Evolutionary conservation across 2,113 vertebrate genomes (phyloP).

Genomic region (Chunga burmeisteri): DNA sequence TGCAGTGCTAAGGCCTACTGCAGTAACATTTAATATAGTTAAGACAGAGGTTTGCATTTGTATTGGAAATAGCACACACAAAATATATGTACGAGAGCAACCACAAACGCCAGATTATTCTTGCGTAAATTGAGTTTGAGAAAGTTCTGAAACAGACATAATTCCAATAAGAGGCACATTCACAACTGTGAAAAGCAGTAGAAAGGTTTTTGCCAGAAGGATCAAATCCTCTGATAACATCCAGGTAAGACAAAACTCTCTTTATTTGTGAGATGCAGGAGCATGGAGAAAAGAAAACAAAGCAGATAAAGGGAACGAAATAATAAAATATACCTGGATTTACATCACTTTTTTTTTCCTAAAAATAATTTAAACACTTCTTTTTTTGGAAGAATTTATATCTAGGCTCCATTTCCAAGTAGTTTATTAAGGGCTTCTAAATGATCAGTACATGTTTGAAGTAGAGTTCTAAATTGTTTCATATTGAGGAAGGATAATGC

Average conservation of each 20-base stretch:
- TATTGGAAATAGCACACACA: not conserved
- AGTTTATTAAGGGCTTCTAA: not conserved
- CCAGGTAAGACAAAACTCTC: not conserved
- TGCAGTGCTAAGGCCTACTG: not conserved
- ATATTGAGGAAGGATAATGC: not conserved
- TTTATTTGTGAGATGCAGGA: not conserved
- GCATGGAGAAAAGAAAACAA: not conserved
- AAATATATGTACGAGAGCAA: not conserved
- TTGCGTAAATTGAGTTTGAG: not conserved
- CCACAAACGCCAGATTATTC: not conserved
- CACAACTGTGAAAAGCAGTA: not conserved
- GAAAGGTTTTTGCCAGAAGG: not conserved
- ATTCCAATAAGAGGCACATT: not conserved
- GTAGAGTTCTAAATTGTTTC: not conserved
- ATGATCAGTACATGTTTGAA: not conserved
- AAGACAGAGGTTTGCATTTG: not conserved
- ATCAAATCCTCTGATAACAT: not conserved
- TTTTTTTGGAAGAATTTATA: not conserved
- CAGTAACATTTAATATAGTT: not conserved
- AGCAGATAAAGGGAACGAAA: not conserved
- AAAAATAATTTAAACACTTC: not conserved
- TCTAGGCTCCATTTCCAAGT: not conserved
- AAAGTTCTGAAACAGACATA: not conserved
- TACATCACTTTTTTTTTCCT: not conserved
- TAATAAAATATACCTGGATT: not conserved